These are phyloP conservation scores for Phalacrocorax pelagicus DNA, from an alignment of 2,113 vertebrate genomes.

Conservation along the genomic window DNA sequence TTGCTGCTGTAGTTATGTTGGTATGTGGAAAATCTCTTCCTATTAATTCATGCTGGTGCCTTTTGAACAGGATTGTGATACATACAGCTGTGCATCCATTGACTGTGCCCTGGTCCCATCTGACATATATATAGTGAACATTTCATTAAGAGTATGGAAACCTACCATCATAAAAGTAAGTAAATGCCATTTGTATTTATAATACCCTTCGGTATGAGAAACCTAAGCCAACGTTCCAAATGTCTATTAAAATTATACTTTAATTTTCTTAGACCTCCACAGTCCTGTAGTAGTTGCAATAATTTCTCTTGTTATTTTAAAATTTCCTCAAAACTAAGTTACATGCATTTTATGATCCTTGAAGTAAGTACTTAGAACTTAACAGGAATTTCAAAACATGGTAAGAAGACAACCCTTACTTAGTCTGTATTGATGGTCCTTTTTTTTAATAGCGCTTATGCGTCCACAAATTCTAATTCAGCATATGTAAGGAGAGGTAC, in stretches of 20 bases:
- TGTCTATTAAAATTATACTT: not conserved
- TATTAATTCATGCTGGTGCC: not conserved
- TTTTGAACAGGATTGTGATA: conserved; percentile 81
- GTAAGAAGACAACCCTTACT: not conserved
- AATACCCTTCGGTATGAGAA: not conserved
- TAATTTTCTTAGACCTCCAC: not conserved
- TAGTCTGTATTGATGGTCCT: not conserved
- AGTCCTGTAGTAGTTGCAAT: not conserved
- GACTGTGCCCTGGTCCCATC: conserved; percentile 77
- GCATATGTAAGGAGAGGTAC: not conserved
- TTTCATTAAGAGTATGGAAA: conserved; percentile 90
- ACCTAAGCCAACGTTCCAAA: not conserved
- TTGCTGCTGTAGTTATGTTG: not conserved
- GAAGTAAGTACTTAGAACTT: not conserved
- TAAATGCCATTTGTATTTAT: not conserved
- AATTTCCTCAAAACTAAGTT: not conserved
- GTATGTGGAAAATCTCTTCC: not conserved
- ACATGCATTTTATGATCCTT: not conserved
- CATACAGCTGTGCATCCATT: conserved; percentile 73
- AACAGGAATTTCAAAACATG: not conserved
- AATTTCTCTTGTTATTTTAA: not conserved
- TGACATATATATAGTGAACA: conserved; percentile 80
- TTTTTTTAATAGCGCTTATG: not conserved
- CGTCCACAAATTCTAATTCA: not conserved
- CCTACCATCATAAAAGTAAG: conserved; percentile 90